Conservation (phyloP, 2,797 vertebrate species). For the Sebastes oblongus region DNA sequence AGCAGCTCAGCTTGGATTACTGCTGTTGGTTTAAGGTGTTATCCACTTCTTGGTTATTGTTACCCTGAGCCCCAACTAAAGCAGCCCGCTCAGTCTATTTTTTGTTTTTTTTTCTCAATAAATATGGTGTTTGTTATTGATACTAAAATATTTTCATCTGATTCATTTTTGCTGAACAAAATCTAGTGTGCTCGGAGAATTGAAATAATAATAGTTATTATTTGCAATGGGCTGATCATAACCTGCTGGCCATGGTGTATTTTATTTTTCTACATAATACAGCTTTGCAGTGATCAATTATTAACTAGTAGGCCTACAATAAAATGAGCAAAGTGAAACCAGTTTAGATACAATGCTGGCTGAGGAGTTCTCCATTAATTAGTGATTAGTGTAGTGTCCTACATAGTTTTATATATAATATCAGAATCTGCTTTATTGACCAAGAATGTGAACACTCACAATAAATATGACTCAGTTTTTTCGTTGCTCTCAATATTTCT, state of each 20-base stretch:
- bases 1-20: slow-evolving; percentile 69
- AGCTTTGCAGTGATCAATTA: background rate
- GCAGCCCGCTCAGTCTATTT: slow-evolving; percentile 10
- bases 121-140: background rate
- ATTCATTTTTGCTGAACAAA: background rate
- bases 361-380: too few relatives aligned
- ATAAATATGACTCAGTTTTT: too few relatives aligned
- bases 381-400: too few relatives aligned
- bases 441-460: too few relatives aligned
- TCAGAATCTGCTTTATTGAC: too few relatives aligned
- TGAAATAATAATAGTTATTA: background rate
- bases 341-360: too few relatives aligned
- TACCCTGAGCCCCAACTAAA: slow-evolving; percentile 46
- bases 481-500: too few relatives aligned
- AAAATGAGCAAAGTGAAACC: too few relatives aligned
- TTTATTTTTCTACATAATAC: background rate
- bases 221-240: background rate
- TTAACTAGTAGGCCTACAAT: too few relatives aligned
- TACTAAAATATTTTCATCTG: too few relatives aligned
- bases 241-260: background rate
- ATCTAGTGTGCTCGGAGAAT: background rate
- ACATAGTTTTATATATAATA: too few relatives aligned
- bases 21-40: slow-evolving; percentile 64
- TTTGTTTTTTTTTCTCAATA: background rate
- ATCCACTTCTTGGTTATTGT: slow-evolving; percentile 47